These are phyloP conservation scores for Diadumene lineata DNA, from an alignment of 92 coral and sea anemone genomes.

Conservation along the genomic window DNA sequence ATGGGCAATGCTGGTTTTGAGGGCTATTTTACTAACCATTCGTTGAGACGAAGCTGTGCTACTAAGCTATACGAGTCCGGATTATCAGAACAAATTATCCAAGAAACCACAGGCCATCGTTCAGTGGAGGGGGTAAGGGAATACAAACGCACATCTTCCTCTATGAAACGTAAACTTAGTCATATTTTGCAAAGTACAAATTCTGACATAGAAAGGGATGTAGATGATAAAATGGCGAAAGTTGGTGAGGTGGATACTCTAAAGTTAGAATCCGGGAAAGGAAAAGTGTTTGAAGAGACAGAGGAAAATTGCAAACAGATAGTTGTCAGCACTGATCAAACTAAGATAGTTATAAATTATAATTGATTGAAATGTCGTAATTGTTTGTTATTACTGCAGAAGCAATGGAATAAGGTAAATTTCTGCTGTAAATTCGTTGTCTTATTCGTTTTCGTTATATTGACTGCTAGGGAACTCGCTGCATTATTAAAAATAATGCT, in stretches of 20 bases:
- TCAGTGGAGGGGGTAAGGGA: constrained; percentile 51
- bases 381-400: background rate
- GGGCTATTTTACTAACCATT: constrained; percentile 22
- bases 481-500: constrained; percentile 12
- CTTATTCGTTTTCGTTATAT: too few relatives aligned
- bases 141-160: constrained; percentile 39
- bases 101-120: constrained; percentile 55
- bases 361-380: background rate
- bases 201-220: background rate
- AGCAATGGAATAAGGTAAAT: background rate
- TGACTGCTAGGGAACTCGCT: constrained; percentile 1
- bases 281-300: background rate
- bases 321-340: constrained; percentile 3
- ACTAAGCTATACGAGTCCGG: constrained; percentile 1
- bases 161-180: constrained; percentile 27
- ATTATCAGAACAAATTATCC: constrained; percentile 27
- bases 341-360: constrained; percentile 3
- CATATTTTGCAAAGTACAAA: background rate
- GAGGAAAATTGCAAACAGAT: constrained; percentile 6
- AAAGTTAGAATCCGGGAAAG: background rate
- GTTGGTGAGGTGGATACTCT: background rate
- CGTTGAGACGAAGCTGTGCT: constrained; percentile 22
- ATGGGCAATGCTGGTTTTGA: constrained; percentile 35
- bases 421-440: background rate
- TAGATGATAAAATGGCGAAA: background rate